A percentile compares a stretch with the other conserved stretches of the same genome.
Evolutionary conservation across 2,113 vertebrate species (phyloP).

Genomic region (Muntiacus muntjak): DNA sequence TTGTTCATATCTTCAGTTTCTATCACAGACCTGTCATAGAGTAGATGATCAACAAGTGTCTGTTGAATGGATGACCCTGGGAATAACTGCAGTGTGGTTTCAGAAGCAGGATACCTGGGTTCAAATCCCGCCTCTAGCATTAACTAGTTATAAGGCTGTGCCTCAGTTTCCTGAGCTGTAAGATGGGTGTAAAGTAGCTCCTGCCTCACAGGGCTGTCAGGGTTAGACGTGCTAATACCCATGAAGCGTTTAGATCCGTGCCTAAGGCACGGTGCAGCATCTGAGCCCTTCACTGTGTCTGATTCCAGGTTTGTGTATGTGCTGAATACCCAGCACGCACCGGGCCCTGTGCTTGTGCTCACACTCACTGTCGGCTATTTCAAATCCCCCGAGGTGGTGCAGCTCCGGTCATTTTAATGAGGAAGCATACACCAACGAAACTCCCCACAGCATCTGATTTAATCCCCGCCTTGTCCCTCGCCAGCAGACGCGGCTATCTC

Average conservation of each 20-base stretch:
- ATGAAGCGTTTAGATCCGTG: not conserved
- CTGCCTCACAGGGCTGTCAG: not conserved
- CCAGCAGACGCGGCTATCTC: accelerated
- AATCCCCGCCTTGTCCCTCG: not conserved
- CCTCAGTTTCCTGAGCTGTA: not conserved
- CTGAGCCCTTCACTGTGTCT: not conserved
- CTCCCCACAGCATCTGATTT: not conserved
- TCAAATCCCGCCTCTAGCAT: not conserved
- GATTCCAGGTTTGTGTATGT: no score
- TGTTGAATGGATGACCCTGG: not conserved
- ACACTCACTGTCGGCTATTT: not conserved
- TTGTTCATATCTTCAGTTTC: not conserved
- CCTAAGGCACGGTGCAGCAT: not conserved
- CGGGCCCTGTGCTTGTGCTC: not conserved
- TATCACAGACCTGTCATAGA: not conserved
- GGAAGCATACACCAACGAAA: not conserved
- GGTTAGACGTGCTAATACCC: not conserved
- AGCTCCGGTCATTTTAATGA: not conserved
- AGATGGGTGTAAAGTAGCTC: not conserved
- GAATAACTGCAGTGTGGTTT: not conserved
- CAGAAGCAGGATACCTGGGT: not conserved
- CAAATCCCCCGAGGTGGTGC: not conserved
- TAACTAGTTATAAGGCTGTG: not conserved
- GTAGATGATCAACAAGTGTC: not conserved
- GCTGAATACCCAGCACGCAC: accelerated